Evolutionary conservation across 1,140 invertebrate genomes (phyloP).

Genomic region (Solen grandis): DNA sequence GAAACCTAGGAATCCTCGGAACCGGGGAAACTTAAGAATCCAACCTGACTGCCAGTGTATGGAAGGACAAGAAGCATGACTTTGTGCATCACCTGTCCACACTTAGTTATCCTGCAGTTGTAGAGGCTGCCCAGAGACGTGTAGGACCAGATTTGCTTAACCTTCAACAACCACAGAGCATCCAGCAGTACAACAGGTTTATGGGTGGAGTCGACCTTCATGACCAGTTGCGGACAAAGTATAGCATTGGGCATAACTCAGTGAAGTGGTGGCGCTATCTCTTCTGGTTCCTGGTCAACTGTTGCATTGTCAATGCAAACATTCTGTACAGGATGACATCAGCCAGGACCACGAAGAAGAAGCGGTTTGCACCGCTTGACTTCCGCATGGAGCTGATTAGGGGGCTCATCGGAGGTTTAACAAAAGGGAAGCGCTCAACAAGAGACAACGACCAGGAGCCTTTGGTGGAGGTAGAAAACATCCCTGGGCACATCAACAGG

Average conservation of each 20-base stretch:
- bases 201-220: constrained; percentile 25
- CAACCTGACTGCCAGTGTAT: not conserved
- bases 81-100: not conserved
- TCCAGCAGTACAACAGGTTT: not conserved
- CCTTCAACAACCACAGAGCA: not conserved
- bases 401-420: not conserved
- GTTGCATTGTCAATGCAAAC: constrained; percentile 9
- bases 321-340: not conserved
- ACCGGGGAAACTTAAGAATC: not conserved
- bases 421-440: not conserved
- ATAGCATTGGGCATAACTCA: not conserved
- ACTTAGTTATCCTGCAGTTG: not conserved
- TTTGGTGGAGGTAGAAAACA: not conserved
- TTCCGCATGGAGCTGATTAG: not conserved
- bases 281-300: constrained; percentile 30
- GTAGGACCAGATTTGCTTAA: not conserved
- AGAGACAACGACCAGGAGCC: not conserved
- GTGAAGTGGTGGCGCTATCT: constrained; percentile 3
- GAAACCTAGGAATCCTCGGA: not conserved
- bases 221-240: constrained; percentile 14
- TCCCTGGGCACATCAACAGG: not conserved
- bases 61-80: constrained; percentile 10
- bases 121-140: not conserved
- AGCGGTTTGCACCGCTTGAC: not conserved
- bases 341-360: not conserved